Percentiles rank a stretch among this genome's conserved stretches.
Conservation (phyloP, 2,888 invertebrate genomes). For the Sinelater perroti region DNA sequence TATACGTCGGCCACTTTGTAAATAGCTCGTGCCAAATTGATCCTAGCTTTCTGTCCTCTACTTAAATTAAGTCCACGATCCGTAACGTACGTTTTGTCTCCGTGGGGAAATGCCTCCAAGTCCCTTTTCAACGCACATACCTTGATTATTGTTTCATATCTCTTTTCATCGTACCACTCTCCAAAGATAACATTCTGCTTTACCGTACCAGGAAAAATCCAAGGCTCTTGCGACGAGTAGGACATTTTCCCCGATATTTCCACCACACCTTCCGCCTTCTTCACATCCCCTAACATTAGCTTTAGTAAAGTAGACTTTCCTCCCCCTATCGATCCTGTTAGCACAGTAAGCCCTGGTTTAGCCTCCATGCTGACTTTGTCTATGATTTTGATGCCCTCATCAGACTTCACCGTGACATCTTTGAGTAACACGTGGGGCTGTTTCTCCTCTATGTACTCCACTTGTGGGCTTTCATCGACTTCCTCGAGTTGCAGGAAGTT, state of each 20-base stretch:
- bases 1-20: constrained; percentile 79
- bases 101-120: constrained; percentile 73
- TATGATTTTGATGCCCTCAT: constrained; percentile 46
- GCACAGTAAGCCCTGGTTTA: constrained; percentile 59
- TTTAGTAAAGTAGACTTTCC: constrained; percentile 67
- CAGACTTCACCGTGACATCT: constrained; percentile 71
- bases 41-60: constrained; percentile 81
- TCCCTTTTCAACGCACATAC: constrained; percentile 72
- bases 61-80: constrained; percentile 80
- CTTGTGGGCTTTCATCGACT: constrained; percentile 56
- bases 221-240: constrained; percentile 69
- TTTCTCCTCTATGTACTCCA: constrained; percentile 30
- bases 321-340: constrained; percentile 70
- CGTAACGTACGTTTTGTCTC: constrained; percentile 78
- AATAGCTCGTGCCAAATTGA: constrained; percentile 77
- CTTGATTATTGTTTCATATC: constrained; percentile 67
- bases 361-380: constrained; percentile 58
- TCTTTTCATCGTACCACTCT: constrained; percentile 63
- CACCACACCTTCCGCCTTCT: constrained; percentile 68
- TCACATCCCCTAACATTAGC: constrained; percentile 73
- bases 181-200: constrained; percentile 82
- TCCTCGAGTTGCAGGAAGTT: constrained; percentile 70
- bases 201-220: constrained; percentile 67
- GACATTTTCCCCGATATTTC: constrained; percentile 67
- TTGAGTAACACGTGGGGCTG: constrained; percentile 53